Percentiles rank a stretch among this genome's conserved stretches.
These are phyloP conservation scores for Axea sp. DNA, from an alignment of 2,888 invertebrate species.

Conservation along the genomic window DNA sequence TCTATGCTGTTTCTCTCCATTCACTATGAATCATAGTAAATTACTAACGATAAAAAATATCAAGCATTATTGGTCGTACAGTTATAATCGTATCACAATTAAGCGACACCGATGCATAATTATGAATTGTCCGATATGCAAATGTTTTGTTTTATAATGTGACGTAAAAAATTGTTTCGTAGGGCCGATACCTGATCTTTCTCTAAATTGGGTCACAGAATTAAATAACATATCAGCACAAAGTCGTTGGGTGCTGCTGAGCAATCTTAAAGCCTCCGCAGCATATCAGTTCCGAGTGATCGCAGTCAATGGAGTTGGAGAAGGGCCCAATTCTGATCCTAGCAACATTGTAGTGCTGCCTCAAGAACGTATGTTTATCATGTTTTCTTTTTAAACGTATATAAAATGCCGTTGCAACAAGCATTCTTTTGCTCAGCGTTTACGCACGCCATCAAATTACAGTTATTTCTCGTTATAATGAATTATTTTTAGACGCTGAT, in stretches of 20 bases:
- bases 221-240: slow-evolving; percentile 90
- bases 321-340: slow-evolving; percentile 94
- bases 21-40: too few relatives aligned
- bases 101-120: too few relatives aligned
- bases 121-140: too few relatives aligned
- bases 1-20: too few relatives aligned
- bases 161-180: too few relatives aligned
- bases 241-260: slow-evolving; percentile 89
- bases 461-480: slow-evolving; percentile 20
- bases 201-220: slow-evolving; percentile 93
- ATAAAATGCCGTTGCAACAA: slow-evolving; percentile 26
- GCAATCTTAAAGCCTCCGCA: slow-evolving; percentile 94
- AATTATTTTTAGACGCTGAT: slow-evolving; percentile 4
- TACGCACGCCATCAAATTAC: slow-evolving; percentile 22
- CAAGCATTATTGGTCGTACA: too few relatives aligned
- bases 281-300: slow-evolving; percentile 98
- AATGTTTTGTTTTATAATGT: too few relatives aligned
- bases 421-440: slow-evolving; percentile 5
- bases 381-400: slow-evolving; percentile 13
- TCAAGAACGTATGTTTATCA: slow-evolving; percentile 90
- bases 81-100: too few relatives aligned
- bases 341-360: slow-evolving; percentile 95
- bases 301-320: slow-evolving; percentile 97
- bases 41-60: too few relatives aligned
- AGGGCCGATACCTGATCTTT: slow-evolving; percentile 92